phyloP scores from a whole-genome alignment of 2,797 vertebrate species.

The Neomorphus geoffroyi region DNA sequence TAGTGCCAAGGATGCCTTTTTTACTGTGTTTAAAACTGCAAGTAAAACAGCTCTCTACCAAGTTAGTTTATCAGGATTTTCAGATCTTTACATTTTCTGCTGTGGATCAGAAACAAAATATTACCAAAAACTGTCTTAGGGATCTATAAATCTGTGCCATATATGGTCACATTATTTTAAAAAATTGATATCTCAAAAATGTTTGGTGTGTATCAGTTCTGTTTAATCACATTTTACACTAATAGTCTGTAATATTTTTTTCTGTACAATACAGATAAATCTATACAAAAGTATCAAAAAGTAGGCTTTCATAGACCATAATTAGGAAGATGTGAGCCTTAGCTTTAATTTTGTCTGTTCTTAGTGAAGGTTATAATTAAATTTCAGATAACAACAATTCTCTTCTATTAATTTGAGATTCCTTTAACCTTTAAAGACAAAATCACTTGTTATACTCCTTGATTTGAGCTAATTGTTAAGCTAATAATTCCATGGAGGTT shows the following conservation, averaged over 20 bases:
- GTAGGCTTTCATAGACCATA: not conserved
- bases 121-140: not conserved
- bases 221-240: not conserved
- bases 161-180: not conserved
- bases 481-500: not conserved
- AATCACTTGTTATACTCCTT: not conserved
- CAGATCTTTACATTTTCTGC: not conserved
- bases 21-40: not conserved
- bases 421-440: not conserved
- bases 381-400: not conserved
- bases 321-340: not conserved
- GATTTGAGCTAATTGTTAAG: not conserved
- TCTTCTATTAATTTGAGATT: not conserved
- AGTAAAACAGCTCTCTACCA: not conserved
- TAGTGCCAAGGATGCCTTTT: not conserved
- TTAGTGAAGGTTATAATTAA: not conserved
- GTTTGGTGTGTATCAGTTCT: not conserved
- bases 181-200: not conserved
- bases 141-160: not conserved
- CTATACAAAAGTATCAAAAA: not conserved
- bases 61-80: not conserved
- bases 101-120: not conserved
- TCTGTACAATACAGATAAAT: not conserved
- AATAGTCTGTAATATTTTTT: not conserved
- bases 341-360: not conserved